Percentiles rank a stretch among this genome's conserved stretches.
Evolutionary conservation across 2,888 invertebrate genomes (phyloP).

Genomic region (Baronia brevicornis): DNA sequence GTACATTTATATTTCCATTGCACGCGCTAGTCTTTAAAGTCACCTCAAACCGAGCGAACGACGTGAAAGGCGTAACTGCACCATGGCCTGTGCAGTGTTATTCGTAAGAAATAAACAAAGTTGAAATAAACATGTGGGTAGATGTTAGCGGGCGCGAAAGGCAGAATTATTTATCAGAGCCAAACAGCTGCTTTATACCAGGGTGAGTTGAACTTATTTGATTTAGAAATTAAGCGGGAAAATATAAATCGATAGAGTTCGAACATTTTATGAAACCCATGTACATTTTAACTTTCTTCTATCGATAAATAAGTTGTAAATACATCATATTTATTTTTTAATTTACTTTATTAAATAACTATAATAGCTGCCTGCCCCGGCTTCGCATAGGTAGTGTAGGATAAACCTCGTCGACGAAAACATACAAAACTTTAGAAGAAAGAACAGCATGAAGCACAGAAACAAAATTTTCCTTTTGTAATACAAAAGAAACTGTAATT

Average conservation of each 20-base stretch:
- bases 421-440: too few species aligned
- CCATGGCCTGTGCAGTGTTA: slow-evolving; percentile 22
- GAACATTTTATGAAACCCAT: too few species aligned
- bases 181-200: slow-evolving; percentile 78
- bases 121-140: slow-evolving; percentile 71
- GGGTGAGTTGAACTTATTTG: slow-evolving; percentile 66
- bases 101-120: slow-evolving; percentile 24
- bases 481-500: too few species aligned
- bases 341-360: too few species aligned
- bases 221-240: slow-evolving; percentile 7
- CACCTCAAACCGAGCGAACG: slow-evolving; percentile 46
- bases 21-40: slow-evolving; percentile 48
- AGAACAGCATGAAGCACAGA: too few species aligned
- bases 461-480: too few species aligned
- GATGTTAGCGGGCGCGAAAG: slow-evolving; percentile 76
- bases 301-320: too few species aligned
- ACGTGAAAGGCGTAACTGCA: slow-evolving; percentile 25
- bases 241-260: slow-evolving; percentile 6
- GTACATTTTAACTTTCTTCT: too few species aligned
- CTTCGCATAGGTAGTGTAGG: too few species aligned
- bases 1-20: slow-evolving; percentile 15
- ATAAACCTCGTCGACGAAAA: too few species aligned
- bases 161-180: slow-evolving; percentile 74
- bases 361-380: too few species aligned
- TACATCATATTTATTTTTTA: too few species aligned